These are phyloP conservation scores for Parasteatoda lunata DNA, from an alignment of 2,888 invertebrate genomes.

Conservation along the genomic window DNA sequence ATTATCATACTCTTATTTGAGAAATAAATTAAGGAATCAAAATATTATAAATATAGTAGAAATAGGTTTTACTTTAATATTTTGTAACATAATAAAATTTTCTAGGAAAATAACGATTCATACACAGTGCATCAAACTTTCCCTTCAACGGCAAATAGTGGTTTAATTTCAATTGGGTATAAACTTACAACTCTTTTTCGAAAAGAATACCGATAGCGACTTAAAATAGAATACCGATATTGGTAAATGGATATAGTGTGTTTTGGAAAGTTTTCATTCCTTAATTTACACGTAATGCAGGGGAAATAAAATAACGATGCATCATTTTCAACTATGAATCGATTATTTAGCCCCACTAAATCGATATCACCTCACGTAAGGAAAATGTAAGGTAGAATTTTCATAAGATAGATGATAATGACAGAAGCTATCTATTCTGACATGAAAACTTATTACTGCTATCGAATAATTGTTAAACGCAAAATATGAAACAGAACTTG, in stretches of 20 bases:
- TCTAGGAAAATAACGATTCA: too few relatives aligned
- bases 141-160: too few relatives aligned
- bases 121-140: too few relatives aligned
- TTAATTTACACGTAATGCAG: constrained; percentile 48
- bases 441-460: too few relatives aligned
- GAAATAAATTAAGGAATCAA: too few relatives aligned
- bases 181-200: not conserved
- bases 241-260: constrained; percentile 34
- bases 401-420: not conserved
- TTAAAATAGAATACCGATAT: constrained; percentile 24
- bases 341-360: constrained; percentile 18
- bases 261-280: constrained; percentile 36
- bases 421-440: not conserved
- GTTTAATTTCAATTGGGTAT: not conserved
- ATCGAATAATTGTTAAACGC: too few relatives aligned
- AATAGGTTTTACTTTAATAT: too few relatives aligned
- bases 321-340: constrained; percentile 43
- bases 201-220: not conserved
- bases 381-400: not conserved
- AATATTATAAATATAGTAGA: too few relatives aligned
- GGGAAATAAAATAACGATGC: constrained; percentile 42
- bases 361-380: not conserved
- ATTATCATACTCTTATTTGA: too few relatives aligned
- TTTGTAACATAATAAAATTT: too few relatives aligned
- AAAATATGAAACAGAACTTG: too few relatives aligned